These are phyloP conservation scores for Branchipolynoe longqiensis DNA, from an alignment of 2,888 invertebrate genomes.

Conservation along the genomic window DNA sequence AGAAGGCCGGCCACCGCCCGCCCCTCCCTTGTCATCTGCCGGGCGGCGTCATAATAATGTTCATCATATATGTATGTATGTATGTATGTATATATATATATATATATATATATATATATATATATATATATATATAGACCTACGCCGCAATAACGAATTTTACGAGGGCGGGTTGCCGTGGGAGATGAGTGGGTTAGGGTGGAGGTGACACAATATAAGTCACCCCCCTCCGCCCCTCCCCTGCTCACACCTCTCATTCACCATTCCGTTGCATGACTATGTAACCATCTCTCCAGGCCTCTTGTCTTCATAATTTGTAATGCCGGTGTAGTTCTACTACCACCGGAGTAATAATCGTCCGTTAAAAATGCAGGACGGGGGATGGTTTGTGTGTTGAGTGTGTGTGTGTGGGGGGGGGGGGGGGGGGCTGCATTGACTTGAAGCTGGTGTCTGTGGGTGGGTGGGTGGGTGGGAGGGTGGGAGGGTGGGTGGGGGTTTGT, in stretches of 20 bases:
- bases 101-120: too few species aligned
- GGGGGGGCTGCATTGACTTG: too few species aligned
- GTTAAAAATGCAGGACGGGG: background rate
- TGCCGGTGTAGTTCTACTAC: constrained; percentile 16
- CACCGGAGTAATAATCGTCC: constrained; percentile 12
- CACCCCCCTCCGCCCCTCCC: background rate
- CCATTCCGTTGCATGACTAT: too few species aligned
- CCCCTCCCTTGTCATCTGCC: constrained; percentile 15
- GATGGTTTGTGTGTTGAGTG: too few species aligned
- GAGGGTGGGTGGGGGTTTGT: too few species aligned
- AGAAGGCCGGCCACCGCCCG: background rate
- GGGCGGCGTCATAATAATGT: background rate
- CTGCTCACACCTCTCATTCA: background rate
- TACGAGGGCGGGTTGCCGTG: background rate
- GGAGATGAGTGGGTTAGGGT: background rate
- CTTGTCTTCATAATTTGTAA: constrained; percentile 22
- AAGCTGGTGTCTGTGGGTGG: too few species aligned
- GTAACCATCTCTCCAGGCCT: too few species aligned
- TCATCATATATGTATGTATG: background rate
- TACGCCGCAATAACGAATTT: constrained; percentile 7
- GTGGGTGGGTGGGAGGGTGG: too few species aligned
- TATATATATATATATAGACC: too few species aligned
- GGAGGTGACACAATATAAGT: background rate
- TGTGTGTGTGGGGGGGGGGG: too few species aligned
- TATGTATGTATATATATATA: background rate